A percentile compares a stretch with the other conserved stretches of the same genome.
These are phyloP conservation scores for Glyphotaelius pellucidus DNA, from an alignment of 2,888 invertebrate species.

Conservation along the genomic window DNA sequence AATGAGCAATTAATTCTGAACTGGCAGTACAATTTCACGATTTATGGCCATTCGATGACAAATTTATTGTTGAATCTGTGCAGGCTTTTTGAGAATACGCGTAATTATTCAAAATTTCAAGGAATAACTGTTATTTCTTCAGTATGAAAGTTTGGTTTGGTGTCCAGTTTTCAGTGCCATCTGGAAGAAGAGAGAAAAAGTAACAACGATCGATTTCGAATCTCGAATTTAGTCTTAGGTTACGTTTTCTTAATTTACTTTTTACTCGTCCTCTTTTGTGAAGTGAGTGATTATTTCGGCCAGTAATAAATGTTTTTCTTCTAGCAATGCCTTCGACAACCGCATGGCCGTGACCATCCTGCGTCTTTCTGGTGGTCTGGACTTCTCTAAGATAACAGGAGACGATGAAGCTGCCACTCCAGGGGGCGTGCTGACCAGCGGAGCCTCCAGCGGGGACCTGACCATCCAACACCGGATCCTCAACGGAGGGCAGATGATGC, in stretches of 20 bases:
- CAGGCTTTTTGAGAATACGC: not conserved
- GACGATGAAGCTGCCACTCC: slow-evolving; percentile 70
- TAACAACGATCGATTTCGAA: not conserved
- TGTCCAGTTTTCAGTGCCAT: no score
- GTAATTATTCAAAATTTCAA: not conserved
- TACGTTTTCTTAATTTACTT: not conserved
- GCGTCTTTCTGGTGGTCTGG: slow-evolving; percentile 90
- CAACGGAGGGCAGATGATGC: slow-evolving; percentile 77
- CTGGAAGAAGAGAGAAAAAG: not conserved
- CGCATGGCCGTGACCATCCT: slow-evolving; percentile 94
- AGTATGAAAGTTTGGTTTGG: no score
- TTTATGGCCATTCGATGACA: not conserved
- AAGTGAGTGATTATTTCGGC: not conserved
- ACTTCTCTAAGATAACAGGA: slow-evolving; percentile 80
- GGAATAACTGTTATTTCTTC: no score
- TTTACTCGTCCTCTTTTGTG: not conserved
- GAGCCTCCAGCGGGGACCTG: slow-evolving; percentile 70
- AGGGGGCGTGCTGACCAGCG: slow-evolving; percentile 65
- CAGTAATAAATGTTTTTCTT: slow-evolving; percentile 59
- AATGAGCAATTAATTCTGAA: not conserved
- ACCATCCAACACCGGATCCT: slow-evolving; percentile 69
- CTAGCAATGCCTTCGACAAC: slow-evolving; percentile 93
- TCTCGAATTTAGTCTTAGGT: not conserved
- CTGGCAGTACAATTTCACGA: not conserved
- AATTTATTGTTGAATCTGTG: not conserved